A percentile compares a stretch with the other conserved stretches of the same genome.
phyloP scores from a whole-genome alignment of 2,113 vertebrate species.

The Notothenia rossii region DNA sequence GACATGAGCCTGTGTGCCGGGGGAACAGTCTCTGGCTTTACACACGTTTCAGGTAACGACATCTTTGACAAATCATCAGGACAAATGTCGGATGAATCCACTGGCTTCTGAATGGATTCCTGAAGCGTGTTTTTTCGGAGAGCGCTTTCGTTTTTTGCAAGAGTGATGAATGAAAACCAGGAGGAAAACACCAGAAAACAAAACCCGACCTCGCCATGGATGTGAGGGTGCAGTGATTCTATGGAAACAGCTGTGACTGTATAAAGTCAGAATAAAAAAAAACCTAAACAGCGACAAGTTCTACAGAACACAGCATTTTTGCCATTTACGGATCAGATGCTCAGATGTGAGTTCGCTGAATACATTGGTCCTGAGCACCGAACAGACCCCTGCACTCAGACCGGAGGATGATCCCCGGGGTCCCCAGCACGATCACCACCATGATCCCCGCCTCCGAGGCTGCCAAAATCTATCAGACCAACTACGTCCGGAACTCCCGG shows the following conservation, averaged over 20 bases:
- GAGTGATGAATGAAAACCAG: conserved; percentile 54
- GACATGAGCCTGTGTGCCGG: conserved; percentile 12
- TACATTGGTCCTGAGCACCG: conserved; percentile 30
- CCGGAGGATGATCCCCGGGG: conserved; percentile 83
- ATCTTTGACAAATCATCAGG: neutral
- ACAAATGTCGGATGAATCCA: conserved; percentile 20
- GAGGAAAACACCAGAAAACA: conserved; percentile 11
- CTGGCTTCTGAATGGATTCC: neutral
- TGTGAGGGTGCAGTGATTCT: conserved; percentile 49
- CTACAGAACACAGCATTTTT: neutral
- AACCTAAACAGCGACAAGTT: conserved; percentile 30
- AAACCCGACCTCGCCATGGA: conserved; percentile 35
- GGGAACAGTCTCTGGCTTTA: conserved; percentile 1
- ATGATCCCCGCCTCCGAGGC: conserved; percentile 97
- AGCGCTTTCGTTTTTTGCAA: conserved; percentile 18
- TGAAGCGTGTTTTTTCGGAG: conserved; percentile 7
- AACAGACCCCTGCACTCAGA: conserved; percentile 21
- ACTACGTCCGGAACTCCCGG: conserved; percentile 98
- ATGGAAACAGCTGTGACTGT: conserved; percentile 18
- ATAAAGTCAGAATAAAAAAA: neutral
- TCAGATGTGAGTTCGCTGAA: conserved; percentile 49
- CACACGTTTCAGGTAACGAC: conserved; percentile 4
- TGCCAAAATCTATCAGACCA: conserved; percentile 98
- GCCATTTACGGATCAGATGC: conserved; percentile 24
- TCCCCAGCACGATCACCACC: conserved; percentile 83